Evolutionary conservation across 1,140 invertebrate genomes (phyloP), one percentile per base, ranked within the genome.

Genomic region (Pseudomyrmex sp.): DNA sequence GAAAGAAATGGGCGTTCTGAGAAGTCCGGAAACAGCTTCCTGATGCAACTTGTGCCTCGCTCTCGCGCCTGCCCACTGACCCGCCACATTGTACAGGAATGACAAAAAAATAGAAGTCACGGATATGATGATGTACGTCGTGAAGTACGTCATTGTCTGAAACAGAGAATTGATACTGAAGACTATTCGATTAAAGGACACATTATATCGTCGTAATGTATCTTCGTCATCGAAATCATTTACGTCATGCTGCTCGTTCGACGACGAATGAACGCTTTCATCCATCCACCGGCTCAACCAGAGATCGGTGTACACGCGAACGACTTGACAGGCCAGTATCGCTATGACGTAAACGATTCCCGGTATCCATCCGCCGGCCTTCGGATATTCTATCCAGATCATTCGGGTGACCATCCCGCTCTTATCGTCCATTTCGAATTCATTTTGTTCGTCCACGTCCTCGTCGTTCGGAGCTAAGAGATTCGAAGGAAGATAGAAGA

Each of bases 261-360:
- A 0, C 0, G 54, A 12, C 2, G 35, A 68, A 5, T 61, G 9
- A 15, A 44, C 23, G 15, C 65, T 75, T 20, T 85, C 48, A 61
- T 94, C 93, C 18, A 95, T 95, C 96, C 96, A 97, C n/a, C 93
- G 90, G 84, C 95, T 95, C 48, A 97, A 90, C 96, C 96, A 97
- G 85, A 96, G 94, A 92, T 96, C 96, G 58, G 95, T 96, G 85
- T 94, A 95, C 50, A 96, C 95, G 77, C 95, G 93, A 69, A 96
- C 88, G 80, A 93, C 93, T 93, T 96, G 95, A 93, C 95, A 96
- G 73, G 94, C 93, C 82, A 96, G 85, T 62, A 96, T 95, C 18
- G 95, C 95, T 56, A 95, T 87, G 74, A 96, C 91, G 90, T 95
- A 97, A 82, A 91, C 90, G 18, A 95, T 63, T 73, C 95, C 95